Percentiles rank a stretch among this genome's conserved stretches.
Conservation (phyloP, 2,797 vertebrate genomes). For the Naso thynnoides region DNA sequence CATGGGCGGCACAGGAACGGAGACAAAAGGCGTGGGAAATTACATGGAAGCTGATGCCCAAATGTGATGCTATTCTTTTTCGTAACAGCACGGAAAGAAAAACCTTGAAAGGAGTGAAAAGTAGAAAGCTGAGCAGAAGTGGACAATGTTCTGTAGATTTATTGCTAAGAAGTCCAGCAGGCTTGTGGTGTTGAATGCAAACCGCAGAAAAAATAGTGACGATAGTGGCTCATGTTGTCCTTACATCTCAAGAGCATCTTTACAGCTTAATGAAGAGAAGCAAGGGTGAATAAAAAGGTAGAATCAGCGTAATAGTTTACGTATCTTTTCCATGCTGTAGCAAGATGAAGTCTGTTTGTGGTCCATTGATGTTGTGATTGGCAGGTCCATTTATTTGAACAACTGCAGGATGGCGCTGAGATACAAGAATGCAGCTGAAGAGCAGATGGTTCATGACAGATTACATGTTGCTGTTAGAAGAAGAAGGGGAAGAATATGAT, state of each 20-base stretch:
- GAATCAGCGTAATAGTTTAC: background rate
- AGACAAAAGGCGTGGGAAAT: constrained; percentile 82
- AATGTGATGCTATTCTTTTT: constrained; percentile 78
- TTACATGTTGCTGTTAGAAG: constrained; percentile 39
- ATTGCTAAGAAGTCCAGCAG: background rate
- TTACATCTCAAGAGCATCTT: background rate
- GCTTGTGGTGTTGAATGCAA: constrained; percentile 7
- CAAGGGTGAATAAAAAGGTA: background rate
- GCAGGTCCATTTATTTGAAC: constrained; percentile 63
- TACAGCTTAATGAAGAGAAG: background rate
- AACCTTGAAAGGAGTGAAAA: constrained; percentile 60
- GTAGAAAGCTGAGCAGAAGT: constrained; percentile 34
- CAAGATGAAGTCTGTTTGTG: background rate
- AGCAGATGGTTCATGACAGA: constrained; percentile 58
- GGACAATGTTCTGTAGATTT: constrained; percentile 24
- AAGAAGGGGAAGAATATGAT: constrained; percentile 17
- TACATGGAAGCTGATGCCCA: constrained; percentile 72
- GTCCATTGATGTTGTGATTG: constrained; percentile 47
- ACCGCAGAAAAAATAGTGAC: background rate
- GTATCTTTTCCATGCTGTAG: background rate
- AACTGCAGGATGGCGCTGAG: constrained; percentile 31
- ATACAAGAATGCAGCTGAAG: constrained; percentile 32
- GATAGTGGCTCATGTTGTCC: background rate
- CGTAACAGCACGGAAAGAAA: constrained; percentile 44
- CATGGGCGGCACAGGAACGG: constrained; percentile 73